These are phyloP conservation scores for Charaxes varanes DNA, from an alignment of 1,140 invertebrate genomes.

Conservation along the genomic window DNA sequence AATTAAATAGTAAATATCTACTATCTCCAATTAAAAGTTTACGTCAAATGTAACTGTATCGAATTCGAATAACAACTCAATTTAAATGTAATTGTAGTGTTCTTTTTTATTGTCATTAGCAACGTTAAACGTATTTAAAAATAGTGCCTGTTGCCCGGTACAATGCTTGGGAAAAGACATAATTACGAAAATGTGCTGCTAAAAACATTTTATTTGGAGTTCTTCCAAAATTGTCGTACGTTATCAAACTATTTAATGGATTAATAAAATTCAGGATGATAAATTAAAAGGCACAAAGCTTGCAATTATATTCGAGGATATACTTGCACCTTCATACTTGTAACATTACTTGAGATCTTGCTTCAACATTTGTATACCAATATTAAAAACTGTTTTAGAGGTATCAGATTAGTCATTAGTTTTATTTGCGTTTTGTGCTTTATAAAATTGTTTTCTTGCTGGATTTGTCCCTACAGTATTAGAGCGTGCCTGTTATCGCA, in stretches of 20 bases:
- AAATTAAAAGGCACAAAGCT: constrained; percentile 8
- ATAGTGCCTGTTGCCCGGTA: constrained; percentile 45
- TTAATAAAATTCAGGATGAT: constrained; percentile 50
- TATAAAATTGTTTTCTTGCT: neutral
- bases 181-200: constrained; percentile 53
- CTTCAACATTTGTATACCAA: neutral
- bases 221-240: constrained; percentile 51
- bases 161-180: constrained; percentile 53
- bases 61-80: no score
- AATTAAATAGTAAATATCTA: no score
- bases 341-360: neutral
- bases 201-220: constrained; percentile 58
- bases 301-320: neutral
- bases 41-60: no score
- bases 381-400: no score
- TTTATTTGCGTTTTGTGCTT: neutral
- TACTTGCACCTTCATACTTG: neutral
- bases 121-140: constrained; percentile 29
- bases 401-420: neutral
- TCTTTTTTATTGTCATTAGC: neutral
- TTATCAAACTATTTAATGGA: constrained; percentile 48
- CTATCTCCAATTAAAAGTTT: no score
- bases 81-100: no score
- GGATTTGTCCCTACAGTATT: neutral
- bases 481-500: no score